A percentile compares a stretch with the other conserved stretches of the same genome.
Evolutionary conservation across 2,888 invertebrate genomes (phyloP).

Genomic region (Tricholauxania praeusta): DNA sequence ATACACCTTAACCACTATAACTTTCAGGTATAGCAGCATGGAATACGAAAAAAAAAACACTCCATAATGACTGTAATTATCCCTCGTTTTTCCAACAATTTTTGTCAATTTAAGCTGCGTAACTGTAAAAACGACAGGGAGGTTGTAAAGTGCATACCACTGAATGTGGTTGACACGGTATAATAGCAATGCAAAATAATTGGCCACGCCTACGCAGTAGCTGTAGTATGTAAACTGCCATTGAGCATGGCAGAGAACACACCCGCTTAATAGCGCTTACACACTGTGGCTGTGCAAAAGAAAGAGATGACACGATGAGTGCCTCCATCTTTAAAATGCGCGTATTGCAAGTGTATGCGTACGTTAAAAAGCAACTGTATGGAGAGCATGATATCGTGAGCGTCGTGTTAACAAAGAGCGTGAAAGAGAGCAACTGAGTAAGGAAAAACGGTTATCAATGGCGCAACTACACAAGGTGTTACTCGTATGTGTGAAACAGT

Average conservation of each 20-base stretch:
- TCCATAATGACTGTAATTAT: constrained; percentile 67
- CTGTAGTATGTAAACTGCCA: constrained; percentile 29
- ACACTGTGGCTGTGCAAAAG: constrained; percentile 36
- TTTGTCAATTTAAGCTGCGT: constrained; percentile 55
- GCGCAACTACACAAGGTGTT: constrained; percentile 10
- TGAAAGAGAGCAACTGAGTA: background rate
- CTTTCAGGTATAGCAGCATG: background rate
- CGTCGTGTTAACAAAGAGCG: background rate
- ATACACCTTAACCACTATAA: too few relatives aligned
- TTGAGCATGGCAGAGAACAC: constrained; percentile 32
- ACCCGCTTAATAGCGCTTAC: constrained; percentile 38
- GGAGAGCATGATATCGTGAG: background rate
- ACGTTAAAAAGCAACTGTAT: background rate
- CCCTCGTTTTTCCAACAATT: constrained; percentile 66
- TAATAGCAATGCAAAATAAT: background rate
- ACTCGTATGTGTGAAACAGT: background rate
- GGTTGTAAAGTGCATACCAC: constrained; percentile 28
- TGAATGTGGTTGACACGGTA: constrained; percentile 19
- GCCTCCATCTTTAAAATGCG: constrained; percentile 60
- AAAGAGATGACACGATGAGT: constrained; percentile 42
- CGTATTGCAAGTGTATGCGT: background rate
- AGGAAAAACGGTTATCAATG: background rate
- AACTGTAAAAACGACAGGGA: constrained; percentile 34
- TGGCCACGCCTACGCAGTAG: constrained; percentile 43
- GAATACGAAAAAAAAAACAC: constrained; percentile 49